Evolutionary conservation across 2,113 vertebrate genomes (phyloP).

Genomic region (Lethenteron camtschaticum): DNA sequence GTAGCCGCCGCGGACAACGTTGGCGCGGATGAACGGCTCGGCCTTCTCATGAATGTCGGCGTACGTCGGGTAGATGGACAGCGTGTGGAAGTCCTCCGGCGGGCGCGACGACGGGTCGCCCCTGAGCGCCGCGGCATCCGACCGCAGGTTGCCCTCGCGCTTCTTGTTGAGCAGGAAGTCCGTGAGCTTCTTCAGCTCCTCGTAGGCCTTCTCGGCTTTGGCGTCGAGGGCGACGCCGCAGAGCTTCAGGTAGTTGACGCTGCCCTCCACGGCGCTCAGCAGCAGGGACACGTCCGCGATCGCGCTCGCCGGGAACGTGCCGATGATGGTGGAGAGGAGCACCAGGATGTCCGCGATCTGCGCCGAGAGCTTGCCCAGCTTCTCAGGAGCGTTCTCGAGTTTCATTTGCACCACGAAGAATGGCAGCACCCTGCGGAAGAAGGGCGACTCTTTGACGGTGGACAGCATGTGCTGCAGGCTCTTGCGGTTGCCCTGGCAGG

Average conservation of each 20-base stretch:
- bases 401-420: constrained; percentile 36
- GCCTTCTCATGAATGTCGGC: constrained; percentile 14
- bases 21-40: constrained; percentile 12
- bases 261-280: constrained; percentile 29
- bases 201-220: constrained; percentile 29
- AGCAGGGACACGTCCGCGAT: constrained; percentile 35
- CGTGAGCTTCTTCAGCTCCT: constrained; percentile 27
- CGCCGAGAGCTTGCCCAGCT: constrained; percentile 32
- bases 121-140: background rate
- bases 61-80: constrained; percentile 16
- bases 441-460: constrained; percentile 45
- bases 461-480: constrained; percentile 38
- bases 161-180: constrained; percentile 41
- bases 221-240: constrained; percentile 33
- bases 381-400: constrained; percentile 21
- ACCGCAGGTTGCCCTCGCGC: constrained; percentile 36
- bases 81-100: constrained; percentile 10
- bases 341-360: constrained; percentile 42
- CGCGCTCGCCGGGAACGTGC: constrained; percentile 49
- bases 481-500: constrained; percentile 29
- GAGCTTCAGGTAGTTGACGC: constrained; percentile 34
- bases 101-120: background rate
- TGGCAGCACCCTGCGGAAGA: constrained; percentile 37
- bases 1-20: constrained; percentile 12
- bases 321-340: constrained; percentile 42